Evolutionary conservation across 2,888 invertebrate genomes (phyloP), one percentile per base, ranked within the genome.

Genomic region (Callinectes sapidus): DNA sequence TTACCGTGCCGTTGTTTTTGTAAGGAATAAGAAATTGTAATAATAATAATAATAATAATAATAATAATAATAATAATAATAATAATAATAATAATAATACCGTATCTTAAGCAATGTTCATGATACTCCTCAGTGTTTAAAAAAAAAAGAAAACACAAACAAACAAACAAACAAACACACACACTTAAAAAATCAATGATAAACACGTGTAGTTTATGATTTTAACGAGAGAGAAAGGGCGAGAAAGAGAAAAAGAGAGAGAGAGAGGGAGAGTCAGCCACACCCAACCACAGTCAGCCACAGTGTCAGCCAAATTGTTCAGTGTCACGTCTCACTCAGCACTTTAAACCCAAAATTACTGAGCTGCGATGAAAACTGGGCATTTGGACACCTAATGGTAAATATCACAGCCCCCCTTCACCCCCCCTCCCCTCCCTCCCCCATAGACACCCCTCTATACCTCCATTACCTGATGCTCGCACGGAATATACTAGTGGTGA

Each of bases 61-160:
- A 77, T 77, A 77, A 77, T 77, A 77, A 77, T 77, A 71, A 77
- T 77, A 77, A 77, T 77, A 77, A 77, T 77, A n/a, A n/a, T n/a
- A n/a, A n/a, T n/a, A n/a, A n/a, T n/a, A 81, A 87, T 87, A 87
- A 54, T 87, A 28, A 87, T 87, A 42, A 16, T n/a, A 87, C 42
- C 18, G 87, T 87, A 81, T 32, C 23, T 35, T 81, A 81, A 81
- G 81, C 2, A 81, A 81, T 81, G 81, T 81, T n/a, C 3, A 71
- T 81, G 3, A 81, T 81, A 81, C 81, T 81, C 28, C n/a, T 48
- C 23, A 54, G n/a, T 87, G 87, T 87, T 23, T 2, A 35, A 13
- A 48, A n/a, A 48, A n/a, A 32, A 87, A 13, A 48, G 28, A 48
- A 48, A 87, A 48, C 10, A 87, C 14, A 86, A 39, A 86, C 86